Base-by-base conservation (phyloP, 2,797 vertebrate genomes). In the Poecilia gillii region DNA sequence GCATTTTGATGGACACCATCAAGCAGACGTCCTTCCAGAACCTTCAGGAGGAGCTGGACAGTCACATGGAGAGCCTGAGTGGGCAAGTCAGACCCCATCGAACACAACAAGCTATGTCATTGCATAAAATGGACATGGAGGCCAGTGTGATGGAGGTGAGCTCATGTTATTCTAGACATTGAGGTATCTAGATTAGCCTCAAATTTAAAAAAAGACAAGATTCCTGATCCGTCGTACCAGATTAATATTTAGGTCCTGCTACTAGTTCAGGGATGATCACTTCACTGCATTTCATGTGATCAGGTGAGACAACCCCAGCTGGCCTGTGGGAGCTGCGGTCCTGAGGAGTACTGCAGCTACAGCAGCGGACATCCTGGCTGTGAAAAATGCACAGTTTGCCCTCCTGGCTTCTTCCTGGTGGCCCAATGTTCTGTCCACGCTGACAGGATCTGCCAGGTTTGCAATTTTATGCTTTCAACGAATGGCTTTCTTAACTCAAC, bases 391-490 rank as follows among this genome's bases (percentile, higher is more conserved):
- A 97, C 96, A 0, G 73, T 97, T 86, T 99, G 97, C 83, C 97
- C 96, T 7, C 91, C 96, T 1, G 97, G 97, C 3, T 97, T 97
- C 95, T 97, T 97, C 87, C 93, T 98, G 84, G 95, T 97, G 14
- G 94, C 96, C 0, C 97, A 97, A 82, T 98, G 97, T 90, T 97
- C 97, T 46, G 79, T 95, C 85, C 97, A 96, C 6, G 89, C 96
- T 31, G 97, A 98, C 92, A 93, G 96, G 82, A 97, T 98, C 89
- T 98, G 96, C 90, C 97, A 98, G 97, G 97, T 98, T 5, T 78
- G 86, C 18, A 4, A 12, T 0, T 5, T 62, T 20, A 14, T 28
- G 2, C 4, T 76, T 49, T 39, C 18, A 14, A 13, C 1, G 2
- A 23, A 43, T 11, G 3, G 8, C 6, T 43, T 41, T 59, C 20